Percentiles rank a stretch among this genome's conserved stretches.
Conservation (phyloP, 2,113 vertebrate species). For the Chascanopsetta lugubris region DNA sequence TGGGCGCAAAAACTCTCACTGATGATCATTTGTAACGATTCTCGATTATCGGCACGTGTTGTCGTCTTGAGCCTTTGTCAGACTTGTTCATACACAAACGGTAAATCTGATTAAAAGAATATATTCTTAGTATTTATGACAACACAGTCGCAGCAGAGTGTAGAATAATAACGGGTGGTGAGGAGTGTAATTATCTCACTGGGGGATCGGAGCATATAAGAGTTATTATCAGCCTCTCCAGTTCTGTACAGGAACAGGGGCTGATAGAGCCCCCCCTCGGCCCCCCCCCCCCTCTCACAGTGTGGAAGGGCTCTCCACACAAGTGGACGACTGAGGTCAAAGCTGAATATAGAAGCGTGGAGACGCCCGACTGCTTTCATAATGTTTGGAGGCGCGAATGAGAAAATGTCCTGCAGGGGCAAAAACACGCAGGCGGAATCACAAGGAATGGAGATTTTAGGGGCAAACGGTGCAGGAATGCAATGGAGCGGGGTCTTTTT, state of each 20-base stretch:
- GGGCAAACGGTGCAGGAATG: background rate
- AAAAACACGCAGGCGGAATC: background rate
- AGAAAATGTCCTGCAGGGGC: slow-evolving; percentile 37
- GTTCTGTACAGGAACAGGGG: background rate
- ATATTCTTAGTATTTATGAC: too few species aligned
- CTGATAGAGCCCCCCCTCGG: slow-evolving; percentile 48
- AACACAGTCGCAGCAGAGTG: background rate
- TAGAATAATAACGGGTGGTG: background rate
- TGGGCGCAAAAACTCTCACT: too few species aligned
- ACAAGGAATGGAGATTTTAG: slow-evolving; percentile 14
- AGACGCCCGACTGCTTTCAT: slow-evolving; percentile 34
- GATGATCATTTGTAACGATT: too few species aligned
- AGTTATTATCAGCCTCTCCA: slow-evolving; percentile 37
- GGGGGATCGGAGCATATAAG: slow-evolving; percentile 38
- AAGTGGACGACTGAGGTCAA: slow-evolving; percentile 48
- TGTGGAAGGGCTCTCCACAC: slow-evolving; percentile 36
- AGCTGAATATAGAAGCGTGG: slow-evolving; percentile 33
- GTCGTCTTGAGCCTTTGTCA: too few species aligned
- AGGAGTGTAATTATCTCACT: slow-evolving; percentile 50
- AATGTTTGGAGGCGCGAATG: background rate
- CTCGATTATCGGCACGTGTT: too few species aligned
- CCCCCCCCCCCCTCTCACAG: slow-evolving; percentile 28
- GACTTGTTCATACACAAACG: too few species aligned
- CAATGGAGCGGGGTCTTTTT: background rate
- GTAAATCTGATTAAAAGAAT: too few species aligned